Evolutionary conservation across 2,113 vertebrate genomes (phyloP).

Genomic region (Tamias sibiricus): DNA sequence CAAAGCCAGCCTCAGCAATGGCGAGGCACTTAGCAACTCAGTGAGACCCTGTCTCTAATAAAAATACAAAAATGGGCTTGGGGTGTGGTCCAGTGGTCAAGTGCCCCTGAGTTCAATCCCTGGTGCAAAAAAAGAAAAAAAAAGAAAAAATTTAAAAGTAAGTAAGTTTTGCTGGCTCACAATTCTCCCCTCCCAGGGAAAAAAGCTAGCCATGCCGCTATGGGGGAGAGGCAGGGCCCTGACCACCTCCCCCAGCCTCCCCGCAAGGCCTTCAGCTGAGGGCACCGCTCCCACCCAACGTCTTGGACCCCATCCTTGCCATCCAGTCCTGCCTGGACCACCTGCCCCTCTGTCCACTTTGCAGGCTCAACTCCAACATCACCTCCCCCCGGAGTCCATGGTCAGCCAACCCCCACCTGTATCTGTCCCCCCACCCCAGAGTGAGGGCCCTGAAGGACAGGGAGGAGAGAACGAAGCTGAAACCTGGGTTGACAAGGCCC

Average conservation of each 20-base stretch:
- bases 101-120: too few relatives aligned
- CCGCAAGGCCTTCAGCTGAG: neutral
- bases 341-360: neutral
- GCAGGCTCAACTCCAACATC: rapidly evolving
- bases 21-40: too few relatives aligned
- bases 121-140: neutral
- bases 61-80: too few relatives aligned
- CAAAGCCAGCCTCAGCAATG: too few relatives aligned
- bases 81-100: too few relatives aligned
- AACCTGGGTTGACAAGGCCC: neutral
- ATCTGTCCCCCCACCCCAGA: neutral
- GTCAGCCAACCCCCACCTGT: neutral
- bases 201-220: neutral
- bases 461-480: neutral
- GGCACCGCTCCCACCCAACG: neutral
- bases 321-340: neutral
- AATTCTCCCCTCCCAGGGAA: rapidly evolving
- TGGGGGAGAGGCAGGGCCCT: rapidly evolving
- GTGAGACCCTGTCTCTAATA: too few relatives aligned
- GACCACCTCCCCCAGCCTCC: neutral
- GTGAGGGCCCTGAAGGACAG: neutral
- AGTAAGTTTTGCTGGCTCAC: neutral
- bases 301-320: neutral
- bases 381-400: neutral
- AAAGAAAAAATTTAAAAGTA: neutral